These are phyloP conservation scores for Arnoldichthys spilopterus DNA, from an alignment of 2,797 vertebrate genomes.

Conservation along the genomic window DNA sequence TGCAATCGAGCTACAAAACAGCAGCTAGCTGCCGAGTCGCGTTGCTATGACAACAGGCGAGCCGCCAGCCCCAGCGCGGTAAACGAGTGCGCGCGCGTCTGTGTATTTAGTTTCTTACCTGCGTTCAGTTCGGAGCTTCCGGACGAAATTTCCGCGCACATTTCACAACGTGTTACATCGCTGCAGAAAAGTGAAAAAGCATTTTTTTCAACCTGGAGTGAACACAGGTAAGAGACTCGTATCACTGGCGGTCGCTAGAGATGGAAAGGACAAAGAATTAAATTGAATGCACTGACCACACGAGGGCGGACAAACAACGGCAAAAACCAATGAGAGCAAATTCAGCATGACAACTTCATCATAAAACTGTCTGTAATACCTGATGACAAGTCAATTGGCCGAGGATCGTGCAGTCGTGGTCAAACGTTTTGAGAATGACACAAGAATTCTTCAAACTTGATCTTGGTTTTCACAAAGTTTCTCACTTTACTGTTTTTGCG, in stretches of 20 bases:
- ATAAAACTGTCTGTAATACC: too few species aligned
- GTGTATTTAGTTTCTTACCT: not conserved
- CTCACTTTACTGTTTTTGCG: too few species aligned
- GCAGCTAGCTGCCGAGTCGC: not conserved
- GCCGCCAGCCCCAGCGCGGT: not conserved
- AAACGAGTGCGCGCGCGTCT: too few species aligned
- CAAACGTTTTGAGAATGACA: too few species aligned
- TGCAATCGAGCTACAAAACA: not conserved
- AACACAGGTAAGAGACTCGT: not conserved
- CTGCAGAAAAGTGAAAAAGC: not conserved
- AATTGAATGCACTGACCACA: not conserved
- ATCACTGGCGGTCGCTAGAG: not conserved
- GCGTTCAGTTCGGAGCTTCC: not conserved
- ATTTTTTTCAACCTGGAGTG: not conserved
- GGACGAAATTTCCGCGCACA: not conserved
- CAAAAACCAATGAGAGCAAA: not conserved
- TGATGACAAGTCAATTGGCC: too few species aligned
- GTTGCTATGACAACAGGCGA: conserved; percentile 46
- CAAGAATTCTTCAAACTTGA: too few species aligned
- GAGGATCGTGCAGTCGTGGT: too few species aligned
- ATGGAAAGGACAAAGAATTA: conserved; percentile 7
- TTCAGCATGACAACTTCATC: too few species aligned
- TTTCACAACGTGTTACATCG: not conserved
- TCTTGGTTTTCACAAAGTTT: too few species aligned
- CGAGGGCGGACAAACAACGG: not conserved